Conservation (phyloP, 2,113 vertebrate species). For the Pelecanoides urinatrix region DNA sequence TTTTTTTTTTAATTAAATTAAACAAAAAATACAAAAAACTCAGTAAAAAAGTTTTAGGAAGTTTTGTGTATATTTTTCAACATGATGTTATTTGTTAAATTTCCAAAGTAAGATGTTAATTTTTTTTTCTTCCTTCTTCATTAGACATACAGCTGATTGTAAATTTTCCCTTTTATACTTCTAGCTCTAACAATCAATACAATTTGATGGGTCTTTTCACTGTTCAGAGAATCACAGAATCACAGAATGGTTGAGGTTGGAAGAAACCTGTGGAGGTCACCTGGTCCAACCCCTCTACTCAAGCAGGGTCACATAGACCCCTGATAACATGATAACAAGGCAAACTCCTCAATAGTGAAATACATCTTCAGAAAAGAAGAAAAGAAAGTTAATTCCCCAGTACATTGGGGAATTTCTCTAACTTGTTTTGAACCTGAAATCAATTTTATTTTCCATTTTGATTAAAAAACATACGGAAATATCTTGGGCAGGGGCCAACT, state of each 20-base stretch:
- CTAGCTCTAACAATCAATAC: neutral
- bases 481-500: neutral
- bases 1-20: neutral
- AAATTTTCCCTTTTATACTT: neutral
- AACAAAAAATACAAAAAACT: neutral
- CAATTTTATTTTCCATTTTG: neutral
- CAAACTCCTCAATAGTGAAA: neutral
- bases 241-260: neutral
- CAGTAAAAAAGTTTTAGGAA: neutral
- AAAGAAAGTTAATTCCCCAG: neutral
- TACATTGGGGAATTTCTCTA: neutral
- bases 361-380: neutral
- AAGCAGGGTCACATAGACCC: neutral
- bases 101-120: neutral
- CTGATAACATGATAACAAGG: neutral
- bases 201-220: neutral
- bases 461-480: neutral
- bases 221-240: neutral
- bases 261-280: neutral
- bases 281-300: neutral
- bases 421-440: neutral
- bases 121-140: neutral
- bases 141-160: neutral
- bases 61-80: neutral
- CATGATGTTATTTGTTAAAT: neutral